Evolutionary conservation across 1,140 invertebrate genomes (phyloP).

Genomic region (Vanessa atalanta): DNA sequence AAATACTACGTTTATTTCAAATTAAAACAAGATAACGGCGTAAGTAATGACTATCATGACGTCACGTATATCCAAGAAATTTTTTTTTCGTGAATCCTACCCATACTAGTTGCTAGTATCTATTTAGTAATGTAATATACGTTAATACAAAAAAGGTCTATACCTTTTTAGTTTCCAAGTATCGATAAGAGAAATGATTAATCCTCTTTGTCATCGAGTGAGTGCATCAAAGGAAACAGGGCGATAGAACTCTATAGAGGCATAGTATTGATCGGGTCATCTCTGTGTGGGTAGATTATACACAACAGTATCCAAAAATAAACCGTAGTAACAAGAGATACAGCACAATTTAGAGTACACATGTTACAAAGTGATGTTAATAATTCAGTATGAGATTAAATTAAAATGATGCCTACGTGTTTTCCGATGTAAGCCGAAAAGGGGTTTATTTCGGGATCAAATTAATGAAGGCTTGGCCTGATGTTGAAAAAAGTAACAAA

Average conservation of each 20-base stretch:
- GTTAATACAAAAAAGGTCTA: not conserved
- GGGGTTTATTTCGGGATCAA: not conserved
- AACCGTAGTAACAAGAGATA: not conserved
- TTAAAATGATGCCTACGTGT: constrained; percentile 2
- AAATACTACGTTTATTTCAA: too few species aligned
- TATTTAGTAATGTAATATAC: not conserved
- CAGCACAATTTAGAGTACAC: not conserved
- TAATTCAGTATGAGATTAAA: constrained; percentile 1
- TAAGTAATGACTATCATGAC: too few species aligned
- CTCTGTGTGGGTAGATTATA: not conserved
- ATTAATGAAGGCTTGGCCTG: not conserved
- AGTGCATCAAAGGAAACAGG: constrained; percentile 8
- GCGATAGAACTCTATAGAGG: not conserved
- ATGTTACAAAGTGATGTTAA: not conserved
- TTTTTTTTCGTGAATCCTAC: too few species aligned
- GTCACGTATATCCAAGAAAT: too few species aligned
- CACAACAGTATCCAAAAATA: not conserved
- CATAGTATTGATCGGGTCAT: constrained; percentile 23
- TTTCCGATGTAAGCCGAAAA: constrained; percentile 3
- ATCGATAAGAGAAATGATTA: not conserved
- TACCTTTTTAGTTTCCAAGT: too few species aligned
- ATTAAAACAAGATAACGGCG: too few species aligned
- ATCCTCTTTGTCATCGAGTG: constrained; percentile 1
- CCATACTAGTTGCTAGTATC: too few species aligned
- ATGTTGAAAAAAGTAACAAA: not conserved